Conservation (phyloP, 1,140 invertebrate species). For the Spodoptera litura region DNA sequence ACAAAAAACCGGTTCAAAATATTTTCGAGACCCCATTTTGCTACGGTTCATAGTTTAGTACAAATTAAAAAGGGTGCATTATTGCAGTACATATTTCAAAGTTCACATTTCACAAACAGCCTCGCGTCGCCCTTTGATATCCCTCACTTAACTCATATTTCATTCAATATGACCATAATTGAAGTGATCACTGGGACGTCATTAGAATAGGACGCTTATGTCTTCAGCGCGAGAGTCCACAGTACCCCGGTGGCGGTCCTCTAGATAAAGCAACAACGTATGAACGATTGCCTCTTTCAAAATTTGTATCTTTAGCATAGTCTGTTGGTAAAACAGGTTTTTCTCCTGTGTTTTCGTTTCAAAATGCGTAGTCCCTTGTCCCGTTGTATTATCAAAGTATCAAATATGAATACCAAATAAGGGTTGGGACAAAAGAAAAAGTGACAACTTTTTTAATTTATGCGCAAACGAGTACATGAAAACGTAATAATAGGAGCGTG, state of each 20-base stretch:
- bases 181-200: constrained; percentile 67
- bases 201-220: constrained; percentile 76
- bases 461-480: constrained; percentile 85
- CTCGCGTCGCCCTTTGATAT: constrained; percentile 82
- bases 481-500: constrained; percentile 85
- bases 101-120: constrained; percentile 82
- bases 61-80: constrained; percentile 84
- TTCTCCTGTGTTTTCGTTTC: constrained; percentile 78
- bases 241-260: constrained; percentile 61
- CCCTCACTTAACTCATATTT: constrained; percentile 85
- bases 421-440: constrained; percentile 85
- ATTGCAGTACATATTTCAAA: constrained; percentile 79
- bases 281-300: constrained; percentile 84
- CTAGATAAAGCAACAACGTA: constrained; percentile 73
- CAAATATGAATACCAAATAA: constrained; percentile 86
- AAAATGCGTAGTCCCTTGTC: constrained; percentile 78
- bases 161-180: constrained; percentile 84
- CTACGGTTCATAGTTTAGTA: constrained; percentile 78
- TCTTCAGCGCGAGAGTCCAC: constrained; percentile 66
- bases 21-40: constrained; percentile 71
- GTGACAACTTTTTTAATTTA: constrained; percentile 84
- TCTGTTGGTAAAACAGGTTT: constrained; percentile 82
- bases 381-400: constrained; percentile 84
- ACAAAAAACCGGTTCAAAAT: constrained; percentile 63
- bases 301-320: constrained; percentile 85